Conservation (phyloP, 2,888 invertebrate species). For the Suillia variegata region DNA sequence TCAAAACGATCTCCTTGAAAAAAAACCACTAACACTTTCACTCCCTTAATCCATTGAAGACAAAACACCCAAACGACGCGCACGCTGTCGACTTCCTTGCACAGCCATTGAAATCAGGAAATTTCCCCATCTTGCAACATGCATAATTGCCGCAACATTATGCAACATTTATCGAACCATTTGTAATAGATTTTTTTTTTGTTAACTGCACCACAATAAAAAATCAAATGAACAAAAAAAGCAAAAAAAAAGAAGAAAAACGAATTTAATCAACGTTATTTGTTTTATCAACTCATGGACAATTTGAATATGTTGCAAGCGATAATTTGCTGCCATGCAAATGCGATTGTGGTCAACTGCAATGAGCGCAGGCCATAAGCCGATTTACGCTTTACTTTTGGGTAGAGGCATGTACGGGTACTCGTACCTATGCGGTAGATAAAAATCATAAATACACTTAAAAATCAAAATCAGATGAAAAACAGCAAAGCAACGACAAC, state of each 20-base stretch:
- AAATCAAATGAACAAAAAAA: background rate
- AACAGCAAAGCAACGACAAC: background rate
- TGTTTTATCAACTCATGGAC: background rate
- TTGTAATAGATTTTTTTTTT: no score
- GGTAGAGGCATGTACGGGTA: no score
- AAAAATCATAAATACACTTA: background rate
- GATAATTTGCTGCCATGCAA: conserved; percentile 14
- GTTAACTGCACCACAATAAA: background rate
- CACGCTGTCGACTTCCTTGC: no score
- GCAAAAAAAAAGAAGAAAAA: no score
- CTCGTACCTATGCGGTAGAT: background rate
- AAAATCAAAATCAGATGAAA: background rate
- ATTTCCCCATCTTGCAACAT: no score
- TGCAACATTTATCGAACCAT: background rate
- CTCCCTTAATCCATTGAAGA: no score
- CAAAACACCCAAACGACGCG: no score
- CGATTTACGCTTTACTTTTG: background rate
- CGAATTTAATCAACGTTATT: background rate
- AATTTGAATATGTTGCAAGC: conserved; percentile 4
- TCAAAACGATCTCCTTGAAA: no score
- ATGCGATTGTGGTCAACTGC: conserved; percentile 7
- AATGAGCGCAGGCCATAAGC: no score
- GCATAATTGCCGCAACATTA: background rate
- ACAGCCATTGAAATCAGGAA: no score
- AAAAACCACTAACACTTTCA: no score